Evolutionary conservation across 2,888 invertebrate species (phyloP), one percentile per base, ranked within the genome.

Genomic region (Metallyticus violacea): DNA sequence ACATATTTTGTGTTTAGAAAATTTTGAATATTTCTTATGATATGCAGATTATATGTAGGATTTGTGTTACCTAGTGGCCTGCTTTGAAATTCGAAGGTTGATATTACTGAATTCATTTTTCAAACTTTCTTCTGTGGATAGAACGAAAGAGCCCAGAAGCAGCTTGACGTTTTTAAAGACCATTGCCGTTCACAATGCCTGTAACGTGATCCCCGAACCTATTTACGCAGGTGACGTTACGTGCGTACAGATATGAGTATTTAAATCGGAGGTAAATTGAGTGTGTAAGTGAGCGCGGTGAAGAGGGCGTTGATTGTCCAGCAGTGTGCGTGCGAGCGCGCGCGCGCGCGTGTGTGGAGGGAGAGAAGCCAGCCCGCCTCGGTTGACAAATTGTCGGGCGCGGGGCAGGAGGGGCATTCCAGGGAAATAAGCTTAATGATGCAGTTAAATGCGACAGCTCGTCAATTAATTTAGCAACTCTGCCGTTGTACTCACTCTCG

Each of bases 341-440:
- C 40, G 40, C 22, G 22, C 40, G 40, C 22, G 40, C 22, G 40
- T 62, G 22, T 62, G 40, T 22, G 22, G 3, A 62, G 40, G 40
- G 40, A 62, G 40, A 62, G 40, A 62, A 62, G 40, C 40, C 9
- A 1, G 30, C 6, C 30, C 30, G 40, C 40, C 30, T 30, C 40
- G 83, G 77, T 77, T 83, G 83, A 83, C 83, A 83, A 83, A 83
- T 83, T 83, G 83, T 85, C 77, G 77, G 88, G 78, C 85, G 40
- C 30, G 76, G 30, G 85, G 29, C 86, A 79, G 80, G 83, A 86
- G 87, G 85, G 28, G 27, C 77, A 81, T 82, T 62, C 78, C 79
- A 77, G 86, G 86, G 86, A 86, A 87, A 87, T 87, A 85, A 86
- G 87, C 85, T 87, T 88, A 88, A 88, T 88, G 87, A 86, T 88